Percentiles rank a stretch among this genome's conserved stretches.
These are phyloP conservation scores for Matsumyia berberina DNA, from an alignment of 2,888 invertebrate species.

Conservation along the genomic window DNA sequence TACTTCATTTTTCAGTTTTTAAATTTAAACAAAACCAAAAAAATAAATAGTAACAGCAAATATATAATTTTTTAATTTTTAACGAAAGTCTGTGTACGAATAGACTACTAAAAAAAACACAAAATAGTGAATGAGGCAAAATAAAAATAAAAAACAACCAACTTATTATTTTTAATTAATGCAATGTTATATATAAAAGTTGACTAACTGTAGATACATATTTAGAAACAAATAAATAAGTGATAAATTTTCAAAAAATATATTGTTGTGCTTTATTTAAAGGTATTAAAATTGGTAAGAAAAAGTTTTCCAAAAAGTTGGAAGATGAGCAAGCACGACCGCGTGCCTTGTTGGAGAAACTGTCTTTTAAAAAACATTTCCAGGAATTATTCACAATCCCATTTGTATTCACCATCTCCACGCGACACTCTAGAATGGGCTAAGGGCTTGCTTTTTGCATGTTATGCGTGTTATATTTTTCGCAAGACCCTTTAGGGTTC, in stretches of 20 bases:
- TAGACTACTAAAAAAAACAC: slow-evolving; percentile 50
- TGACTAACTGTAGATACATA: slow-evolving; percentile 76
- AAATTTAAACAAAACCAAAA: slow-evolving; percentile 19
- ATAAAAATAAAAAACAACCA: slow-evolving; percentile 7
- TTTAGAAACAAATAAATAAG: slow-evolving; percentile 76
- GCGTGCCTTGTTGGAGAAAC: too few species aligned
- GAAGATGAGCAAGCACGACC: too few species aligned
- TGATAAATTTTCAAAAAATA: slow-evolving; percentile 75
- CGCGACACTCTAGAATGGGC: too few species aligned
- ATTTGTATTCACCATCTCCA: too few species aligned
- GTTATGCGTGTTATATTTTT: too few species aligned
- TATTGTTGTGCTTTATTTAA: slow-evolving; percentile 17
- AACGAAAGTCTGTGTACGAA: slow-evolving; percentile 62
- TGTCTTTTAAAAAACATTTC: too few species aligned
- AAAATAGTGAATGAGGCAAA: slow-evolving; percentile 28
- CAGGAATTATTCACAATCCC: too few species aligned
- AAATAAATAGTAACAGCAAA: neutral
- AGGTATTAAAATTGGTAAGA: too few species aligned
- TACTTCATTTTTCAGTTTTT: slow-evolving; percentile 23
- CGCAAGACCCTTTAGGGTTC: too few species aligned
- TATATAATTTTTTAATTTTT: slow-evolving; percentile 19
- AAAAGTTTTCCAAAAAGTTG: too few species aligned
- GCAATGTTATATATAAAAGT: slow-evolving; percentile 75
- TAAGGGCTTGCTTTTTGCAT: too few species aligned
- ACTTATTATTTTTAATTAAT: slow-evolving; percentile 68